Evolutionary conservation across 2,888 invertebrate genomes (phyloP), one percentile per base, ranked within the genome.

Genomic region (Lapara coniferarum): DNA sequence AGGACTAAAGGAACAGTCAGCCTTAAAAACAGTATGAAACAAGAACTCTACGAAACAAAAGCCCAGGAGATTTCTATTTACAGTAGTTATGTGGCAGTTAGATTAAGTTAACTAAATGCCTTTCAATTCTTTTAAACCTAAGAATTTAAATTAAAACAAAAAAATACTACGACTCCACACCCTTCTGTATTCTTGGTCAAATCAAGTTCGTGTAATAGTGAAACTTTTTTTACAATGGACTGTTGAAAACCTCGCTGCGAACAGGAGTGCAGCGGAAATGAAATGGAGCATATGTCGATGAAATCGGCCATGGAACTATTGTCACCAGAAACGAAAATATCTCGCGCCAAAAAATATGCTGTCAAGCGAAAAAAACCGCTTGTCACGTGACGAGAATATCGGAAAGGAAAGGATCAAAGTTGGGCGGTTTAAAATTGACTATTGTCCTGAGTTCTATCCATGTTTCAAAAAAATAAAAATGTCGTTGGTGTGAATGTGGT

Each of bases 201-300:
- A 92, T 92, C 89, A 91, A 91, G 91, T 90, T 90, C 87, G 88
- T 84, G 89, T 89, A 92, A 91, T 92, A 92, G 91, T 91, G 89
- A 87, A 89, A 91, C 86, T 89, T 91, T 92, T 90, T 91, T 88
- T 83, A 83, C 85, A 87, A 86, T 85, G 85, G 84, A 80, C 80
- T 75, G 84, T 85, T 86, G 82, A 89, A 91, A 90, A 89, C 85
- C 86, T 82, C 83, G 77, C 81, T 81, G 80, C 83, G 85, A 79
- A 84, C 87, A 82, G 86, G 55, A 87, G 90, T 86, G 88, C 90
- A 87, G 75, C 84, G 92, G 92, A 92, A 92, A 92, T 92, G 92
- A 87, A 88, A 83, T 78, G 82, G 82, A 85, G 83, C 88, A 87
- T 87, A 83, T 87, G 87, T 85, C 87, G 90, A 90, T 91, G 84